Evolutionary conservation across 2,888 invertebrate species (phyloP).

Genomic region (Lysandra coridon): DNA sequence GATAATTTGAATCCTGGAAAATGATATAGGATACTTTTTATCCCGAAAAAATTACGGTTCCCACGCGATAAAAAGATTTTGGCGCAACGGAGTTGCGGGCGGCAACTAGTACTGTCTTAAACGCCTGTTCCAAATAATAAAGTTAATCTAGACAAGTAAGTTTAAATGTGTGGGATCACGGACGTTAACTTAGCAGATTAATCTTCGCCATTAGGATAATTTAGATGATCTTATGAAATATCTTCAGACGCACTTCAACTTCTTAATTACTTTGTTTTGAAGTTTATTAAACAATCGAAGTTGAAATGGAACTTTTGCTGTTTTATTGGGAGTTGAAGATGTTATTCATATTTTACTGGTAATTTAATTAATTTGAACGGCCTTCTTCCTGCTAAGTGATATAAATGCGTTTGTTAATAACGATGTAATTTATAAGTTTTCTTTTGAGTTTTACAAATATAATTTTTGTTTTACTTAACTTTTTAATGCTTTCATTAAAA

Average conservation of each 20-base stretch:
- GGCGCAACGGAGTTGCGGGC: too few species aligned
- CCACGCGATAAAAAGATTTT: too few species aligned
- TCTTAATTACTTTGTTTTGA: conserved; percentile 19
- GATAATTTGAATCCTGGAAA: too few species aligned
- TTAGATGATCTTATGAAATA: conserved; percentile 22
- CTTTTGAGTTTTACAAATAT: too few species aligned
- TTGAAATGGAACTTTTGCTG: conserved; percentile 10
- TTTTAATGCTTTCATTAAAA: too few species aligned
- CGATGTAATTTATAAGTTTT: neutral
- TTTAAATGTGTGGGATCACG: conserved; percentile 34
- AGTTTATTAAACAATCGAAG: conserved; percentile 17
- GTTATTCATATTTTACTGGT: neutral
- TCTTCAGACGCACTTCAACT: neutral
- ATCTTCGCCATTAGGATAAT: conserved; percentile 27
- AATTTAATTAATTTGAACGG: neutral
- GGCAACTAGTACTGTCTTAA: neutral
- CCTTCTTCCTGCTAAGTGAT: neutral
- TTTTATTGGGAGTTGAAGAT: conserved; percentile 11
- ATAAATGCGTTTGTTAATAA: conserved; percentile 5
- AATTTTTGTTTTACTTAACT: neutral
- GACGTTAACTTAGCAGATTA: conserved; percentile 4
- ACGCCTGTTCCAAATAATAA: neutral
- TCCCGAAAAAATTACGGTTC: too few species aligned
- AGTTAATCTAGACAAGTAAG: neutral
- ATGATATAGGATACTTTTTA: too few species aligned